These are phyloP conservation scores for Ovibos moschatus DNA, from an alignment of 2,113 vertebrate species.

Conservation along the genomic window DNA sequence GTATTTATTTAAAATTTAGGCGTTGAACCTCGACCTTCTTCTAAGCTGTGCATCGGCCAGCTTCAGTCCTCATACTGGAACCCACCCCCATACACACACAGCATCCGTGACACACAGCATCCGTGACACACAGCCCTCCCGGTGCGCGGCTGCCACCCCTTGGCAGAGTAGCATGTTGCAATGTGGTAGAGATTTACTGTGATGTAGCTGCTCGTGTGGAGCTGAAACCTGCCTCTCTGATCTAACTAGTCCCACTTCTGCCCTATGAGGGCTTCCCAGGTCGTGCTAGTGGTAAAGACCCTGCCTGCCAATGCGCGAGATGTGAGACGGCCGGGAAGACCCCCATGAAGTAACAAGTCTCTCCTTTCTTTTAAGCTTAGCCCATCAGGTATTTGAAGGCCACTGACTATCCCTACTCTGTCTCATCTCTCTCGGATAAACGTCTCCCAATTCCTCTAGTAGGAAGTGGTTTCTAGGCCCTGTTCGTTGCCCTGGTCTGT, in stretches of 20 bases:
- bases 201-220: neutral
- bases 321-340: too few relatives aligned
- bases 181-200: neutral
- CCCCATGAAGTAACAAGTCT: neutral
- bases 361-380: neutral
- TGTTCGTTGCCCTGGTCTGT: neutral
- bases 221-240: neutral
- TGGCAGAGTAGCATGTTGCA: neutral
- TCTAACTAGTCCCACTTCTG: neutral
- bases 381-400: neutral
- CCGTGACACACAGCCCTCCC: neutral
- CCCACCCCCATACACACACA: too few relatives aligned
- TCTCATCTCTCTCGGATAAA: neutral
- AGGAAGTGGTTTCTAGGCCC: neutral
- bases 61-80: neutral
- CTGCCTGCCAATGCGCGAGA: neutral
- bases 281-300: neutral
- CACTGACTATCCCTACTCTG: neutral
- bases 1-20: neutral
- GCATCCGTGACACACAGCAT: fast-evolving
- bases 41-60: neutral
- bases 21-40: neutral
- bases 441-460: neutral
- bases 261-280: neutral
- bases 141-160: neutral